phyloP scores from a whole-genome alignment of 1,140 invertebrate genomes.

The Drosophila bifasciata region DNA sequence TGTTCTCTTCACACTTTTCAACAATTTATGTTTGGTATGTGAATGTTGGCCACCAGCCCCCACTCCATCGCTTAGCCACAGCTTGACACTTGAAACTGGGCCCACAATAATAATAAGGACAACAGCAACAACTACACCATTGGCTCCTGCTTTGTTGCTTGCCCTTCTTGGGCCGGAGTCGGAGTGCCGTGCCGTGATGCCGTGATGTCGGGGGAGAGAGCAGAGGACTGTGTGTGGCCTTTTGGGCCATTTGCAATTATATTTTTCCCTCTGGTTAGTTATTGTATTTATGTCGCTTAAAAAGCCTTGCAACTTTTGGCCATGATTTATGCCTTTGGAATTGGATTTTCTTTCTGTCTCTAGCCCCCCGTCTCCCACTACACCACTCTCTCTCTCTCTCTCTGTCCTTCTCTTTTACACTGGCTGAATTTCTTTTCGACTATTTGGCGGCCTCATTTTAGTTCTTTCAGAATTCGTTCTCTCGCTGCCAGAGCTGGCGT shows the following conservation, averaged over 20 bases:
- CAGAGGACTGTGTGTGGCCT: conserved; percentile 22
- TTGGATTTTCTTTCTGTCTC: conserved; percentile 67
- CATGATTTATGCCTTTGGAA: conserved; percentile 79
- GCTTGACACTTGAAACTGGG: conserved; percentile 73
- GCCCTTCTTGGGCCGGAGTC: conserved; percentile 38
- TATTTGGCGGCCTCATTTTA: conserved; percentile 40
- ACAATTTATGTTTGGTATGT: conserved; percentile 81
- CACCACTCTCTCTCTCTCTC: conserved; percentile 19
- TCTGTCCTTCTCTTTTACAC: conserved; percentile 7
- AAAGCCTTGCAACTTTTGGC: conserved; percentile 75
- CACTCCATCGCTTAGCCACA: conserved; percentile 47
- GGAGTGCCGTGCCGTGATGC: no score
- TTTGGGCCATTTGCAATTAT: conserved; percentile 75
- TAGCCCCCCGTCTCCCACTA: background rate
- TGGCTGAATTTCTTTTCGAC: conserved; percentile 25
- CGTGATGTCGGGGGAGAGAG: no score
- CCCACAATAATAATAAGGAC: conserved; percentile 55
- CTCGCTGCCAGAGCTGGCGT: conserved; percentile 35
- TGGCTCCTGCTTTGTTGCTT: conserved; percentile 43
- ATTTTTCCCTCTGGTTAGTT: conserved; percentile 81
- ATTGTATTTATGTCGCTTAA: conserved; percentile 80
- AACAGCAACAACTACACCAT: conserved; percentile 25
- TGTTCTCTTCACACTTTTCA: conserved; percentile 83
- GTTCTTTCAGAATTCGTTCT: conserved; percentile 24
- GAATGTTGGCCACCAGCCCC: conserved; percentile 52